These are phyloP conservation scores for Aleiodes leptofemur DNA, from an alignment of 2,888 invertebrate genomes.

Conservation along the genomic window DNA sequence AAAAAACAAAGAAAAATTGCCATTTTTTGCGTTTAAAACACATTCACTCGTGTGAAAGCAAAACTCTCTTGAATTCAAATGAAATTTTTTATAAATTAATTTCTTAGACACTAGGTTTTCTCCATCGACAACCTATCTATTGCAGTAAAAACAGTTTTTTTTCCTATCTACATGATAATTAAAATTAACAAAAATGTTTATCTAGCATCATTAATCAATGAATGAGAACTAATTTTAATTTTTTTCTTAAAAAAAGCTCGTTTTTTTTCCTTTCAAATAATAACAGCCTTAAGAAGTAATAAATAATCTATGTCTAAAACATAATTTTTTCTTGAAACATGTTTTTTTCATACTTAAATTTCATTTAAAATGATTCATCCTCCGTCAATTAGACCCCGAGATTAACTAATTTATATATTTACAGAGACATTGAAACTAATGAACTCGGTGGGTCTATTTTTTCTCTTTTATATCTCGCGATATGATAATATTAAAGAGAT, in stretches of 20 bases:
- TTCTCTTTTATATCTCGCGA: neutral
- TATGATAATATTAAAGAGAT: conserved; percentile 10
- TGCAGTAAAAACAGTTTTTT: neutral
- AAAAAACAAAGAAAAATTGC: neutral
- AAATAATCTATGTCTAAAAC: conserved; percentile 46
- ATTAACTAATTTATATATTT: conserved; percentile 18
- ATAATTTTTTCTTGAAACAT: conserved; percentile 30
- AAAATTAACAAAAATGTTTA: conserved; percentile 13
- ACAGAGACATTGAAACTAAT: conserved; percentile 22
- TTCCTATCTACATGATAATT: conserved; percentile 10
- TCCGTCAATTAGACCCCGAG: neutral
- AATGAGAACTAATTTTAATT: neutral
- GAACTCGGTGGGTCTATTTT: conserved; percentile 6
- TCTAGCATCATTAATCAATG: conserved; percentile 8
- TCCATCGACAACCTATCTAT: too few species aligned
- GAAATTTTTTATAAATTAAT: too few species aligned
- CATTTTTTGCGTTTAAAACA: neutral
- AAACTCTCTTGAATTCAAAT: neutral
- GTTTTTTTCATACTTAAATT: conserved; percentile 11
- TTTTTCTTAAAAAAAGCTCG: conserved; percentile 25
- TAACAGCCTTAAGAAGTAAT: conserved; percentile 52
- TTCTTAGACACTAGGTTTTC: too few species aligned
- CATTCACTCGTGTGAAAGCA: conserved; percentile 10
- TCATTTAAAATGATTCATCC: conserved; percentile 6
- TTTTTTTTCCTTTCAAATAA: neutral